Conservation (phyloP, 2,797 vertebrate species). For the Salarias fasciatus region DNA sequence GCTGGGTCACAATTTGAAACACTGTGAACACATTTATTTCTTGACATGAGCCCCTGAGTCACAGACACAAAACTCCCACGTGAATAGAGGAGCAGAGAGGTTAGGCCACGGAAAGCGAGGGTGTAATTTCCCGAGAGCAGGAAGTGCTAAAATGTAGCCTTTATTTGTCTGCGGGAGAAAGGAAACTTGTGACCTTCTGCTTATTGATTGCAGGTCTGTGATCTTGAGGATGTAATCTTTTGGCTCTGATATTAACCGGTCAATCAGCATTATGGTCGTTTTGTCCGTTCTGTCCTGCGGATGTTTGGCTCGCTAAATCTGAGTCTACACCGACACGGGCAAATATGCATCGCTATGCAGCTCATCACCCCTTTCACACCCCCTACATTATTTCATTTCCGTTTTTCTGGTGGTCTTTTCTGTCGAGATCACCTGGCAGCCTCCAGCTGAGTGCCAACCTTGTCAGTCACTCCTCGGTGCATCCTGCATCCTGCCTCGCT, state of each 20-base stretch:
- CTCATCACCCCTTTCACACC: too few species aligned
- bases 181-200: constrained; percentile 50
- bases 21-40: constrained; percentile 32
- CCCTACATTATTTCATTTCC: too few species aligned
- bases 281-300: constrained; percentile 6
- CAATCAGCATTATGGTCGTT: constrained; percentile 38
- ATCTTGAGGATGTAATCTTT: constrained; percentile 30
- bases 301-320: constrained; percentile 17
- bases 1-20: constrained; percentile 26
- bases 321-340: not conserved
- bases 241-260: constrained; percentile 48
- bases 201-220: constrained; percentile 50
- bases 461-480: constrained; percentile 52
- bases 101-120: constrained; percentile 12
- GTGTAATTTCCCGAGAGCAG: constrained; percentile 41
- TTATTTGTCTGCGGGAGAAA: constrained; percentile 38
- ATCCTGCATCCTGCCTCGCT: constrained; percentile 19
- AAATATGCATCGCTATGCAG: too few species aligned
- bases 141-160: constrained; percentile 19
- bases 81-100: constrained; percentile 36
- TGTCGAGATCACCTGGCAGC: constrained; percentile 36
- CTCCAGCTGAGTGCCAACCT: constrained; percentile 23
- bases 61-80: constrained; percentile 37
- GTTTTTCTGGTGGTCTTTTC: too few species aligned
- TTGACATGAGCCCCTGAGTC: constrained; percentile 38